Conservation (phyloP, 2,113 vertebrate genomes). For the Phylloscopus trochiloides region DNA sequence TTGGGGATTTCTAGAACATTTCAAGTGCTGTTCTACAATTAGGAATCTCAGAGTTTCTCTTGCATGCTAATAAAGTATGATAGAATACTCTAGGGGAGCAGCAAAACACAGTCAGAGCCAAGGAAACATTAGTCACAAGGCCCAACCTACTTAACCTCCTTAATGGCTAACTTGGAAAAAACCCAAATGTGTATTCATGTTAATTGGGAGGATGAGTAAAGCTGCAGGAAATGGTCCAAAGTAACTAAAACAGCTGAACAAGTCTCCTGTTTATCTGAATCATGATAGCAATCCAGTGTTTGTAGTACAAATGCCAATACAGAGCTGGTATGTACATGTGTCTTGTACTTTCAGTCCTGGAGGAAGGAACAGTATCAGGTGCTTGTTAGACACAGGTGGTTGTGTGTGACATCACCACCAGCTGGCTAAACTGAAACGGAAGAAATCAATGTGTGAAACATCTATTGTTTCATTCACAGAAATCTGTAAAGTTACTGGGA, state of each 20-base stretch:
- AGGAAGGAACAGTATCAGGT: slow-evolving; percentile 1
- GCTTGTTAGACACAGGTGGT: not conserved
- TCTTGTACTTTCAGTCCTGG: not conserved
- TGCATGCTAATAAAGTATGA: not conserved
- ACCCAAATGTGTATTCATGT: not conserved
- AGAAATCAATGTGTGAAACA: slow-evolving; percentile 4
- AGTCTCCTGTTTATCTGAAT: slow-evolving; percentile 5
- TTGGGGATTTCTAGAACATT: not conserved
- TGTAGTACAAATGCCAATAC: not conserved
- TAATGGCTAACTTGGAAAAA: slow-evolving; percentile 5
- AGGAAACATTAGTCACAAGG: slow-evolving; percentile 32
- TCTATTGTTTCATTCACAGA: slow-evolving; percentile 22
- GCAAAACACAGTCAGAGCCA: slow-evolving; percentile 1
- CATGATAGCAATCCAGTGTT: not conserved
- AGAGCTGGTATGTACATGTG: not conserved
- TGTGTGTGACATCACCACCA: slow-evolving; percentile 30
- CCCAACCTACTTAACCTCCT: slow-evolving; percentile 24
- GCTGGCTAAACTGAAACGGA: slow-evolving; percentile 1
- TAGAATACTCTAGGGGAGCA: not conserved
- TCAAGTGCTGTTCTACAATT: not conserved
- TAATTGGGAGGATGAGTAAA: slow-evolving; percentile 40
- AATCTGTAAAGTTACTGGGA: not conserved
- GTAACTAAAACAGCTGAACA: slow-evolving; percentile 30
- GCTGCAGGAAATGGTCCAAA: slow-evolving; percentile 47
- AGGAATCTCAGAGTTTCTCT: not conserved